phyloP scores from a whole-genome alignment of 2,797 vertebrate species.

The Phrynocephalus vlangalii region DNA sequence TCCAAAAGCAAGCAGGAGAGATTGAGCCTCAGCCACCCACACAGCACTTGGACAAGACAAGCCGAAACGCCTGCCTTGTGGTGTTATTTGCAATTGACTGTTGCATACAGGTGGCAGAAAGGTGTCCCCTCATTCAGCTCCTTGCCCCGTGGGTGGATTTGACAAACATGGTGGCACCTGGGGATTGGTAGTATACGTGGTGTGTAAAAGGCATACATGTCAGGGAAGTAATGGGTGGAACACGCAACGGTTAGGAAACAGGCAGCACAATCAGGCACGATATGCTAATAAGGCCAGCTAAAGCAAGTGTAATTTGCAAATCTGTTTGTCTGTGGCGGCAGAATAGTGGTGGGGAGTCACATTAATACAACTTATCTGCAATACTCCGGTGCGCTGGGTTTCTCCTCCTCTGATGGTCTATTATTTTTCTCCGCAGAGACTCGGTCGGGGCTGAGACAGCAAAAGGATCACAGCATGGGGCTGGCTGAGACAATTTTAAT shows the following conservation, averaged over 20 bases:
- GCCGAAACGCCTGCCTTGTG: neutral
- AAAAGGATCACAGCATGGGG: conserved; percentile 42
- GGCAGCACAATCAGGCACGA: conserved; percentile 8
- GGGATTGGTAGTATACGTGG: neutral
- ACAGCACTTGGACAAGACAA: neutral
- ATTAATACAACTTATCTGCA: conserved; percentile 28
- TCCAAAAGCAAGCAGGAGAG: too few relatives aligned
- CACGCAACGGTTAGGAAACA: too few relatives aligned
- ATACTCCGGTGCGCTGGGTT: neutral
- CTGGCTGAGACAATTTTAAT: conserved; percentile 42
- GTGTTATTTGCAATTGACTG: neutral
- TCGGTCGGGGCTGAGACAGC: neutral
- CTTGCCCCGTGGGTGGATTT: neutral
- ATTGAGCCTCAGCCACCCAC: neutral
- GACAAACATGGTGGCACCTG: neutral
- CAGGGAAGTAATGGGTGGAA: neutral
- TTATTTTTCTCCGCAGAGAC: conserved; percentile 20
- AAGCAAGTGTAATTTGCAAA: neutral
- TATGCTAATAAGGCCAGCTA: conserved; percentile 34
- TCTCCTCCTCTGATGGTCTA: conserved; percentile 33
- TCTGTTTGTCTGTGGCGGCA: conserved; percentile 11
- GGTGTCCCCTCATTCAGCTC: neutral
- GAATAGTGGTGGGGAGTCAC: neutral
- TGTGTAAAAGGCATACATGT: neutral
- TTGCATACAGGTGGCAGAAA: neutral